Evolutionary conservation across 2,888 invertebrate species (phyloP), one percentile per base, ranked within the genome.

Genomic region (Eristalis pertinax): DNA sequence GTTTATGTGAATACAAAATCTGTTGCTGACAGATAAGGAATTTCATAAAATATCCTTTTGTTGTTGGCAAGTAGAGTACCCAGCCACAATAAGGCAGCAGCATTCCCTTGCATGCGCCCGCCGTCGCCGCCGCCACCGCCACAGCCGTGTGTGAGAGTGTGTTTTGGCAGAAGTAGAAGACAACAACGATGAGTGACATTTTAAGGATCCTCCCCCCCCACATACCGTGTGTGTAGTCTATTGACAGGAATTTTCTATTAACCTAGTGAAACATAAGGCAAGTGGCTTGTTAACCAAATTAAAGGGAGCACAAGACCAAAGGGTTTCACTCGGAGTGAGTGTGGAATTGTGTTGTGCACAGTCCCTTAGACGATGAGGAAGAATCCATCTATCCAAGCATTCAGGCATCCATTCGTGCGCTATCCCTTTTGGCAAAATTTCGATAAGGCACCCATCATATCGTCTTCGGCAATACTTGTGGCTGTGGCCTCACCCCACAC

Each of bases 1-100:
- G 26, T 82, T 78, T 78, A 78, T 86, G 75, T 74, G 86, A 86
- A 86, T 78, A 78, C 83, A 75, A 86, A 86, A 86, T 86, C 86
- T 86, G 86, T 83, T 86, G 78, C 83, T 86, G 86, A 86, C 86
- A 86, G 86, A 86, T 86, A 86, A 86, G 86, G 83, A 86, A 86
- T 86, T 86, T 86, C 83, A 83, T 86, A 83, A 83, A 79, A 83
- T 86, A 78, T 83, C 78, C 86, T 83, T 86, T 78, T 85, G 85
- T 85, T 82, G 82, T 60, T 85, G 69, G 73, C 82, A 86, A 76
- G 69, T 65, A 74, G 81, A 50, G 29, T 75, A 79, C 58, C n/a
- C 50, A 32, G 60, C 43, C 69, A 70, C 74, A 79, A 80, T 84
- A 84, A 70, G 74, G 65, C 75, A 68, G 26, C n/a, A n/a, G 43